phyloP scores from a whole-genome alignment of 2,888 invertebrate genomes.

The Protodeltote pygarga region DNA sequence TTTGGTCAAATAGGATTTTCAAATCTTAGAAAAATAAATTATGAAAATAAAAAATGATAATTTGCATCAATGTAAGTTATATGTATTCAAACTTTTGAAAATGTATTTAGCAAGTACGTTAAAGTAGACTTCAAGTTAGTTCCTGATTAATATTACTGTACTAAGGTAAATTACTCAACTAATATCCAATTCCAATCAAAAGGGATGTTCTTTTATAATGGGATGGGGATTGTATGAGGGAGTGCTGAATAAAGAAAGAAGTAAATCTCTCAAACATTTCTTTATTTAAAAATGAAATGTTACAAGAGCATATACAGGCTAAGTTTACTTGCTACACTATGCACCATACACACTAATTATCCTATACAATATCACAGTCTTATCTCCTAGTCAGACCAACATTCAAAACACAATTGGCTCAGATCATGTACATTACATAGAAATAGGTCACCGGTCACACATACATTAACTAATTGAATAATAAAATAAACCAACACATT shows the following conservation, averaged over 20 bases:
- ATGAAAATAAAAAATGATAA: no score
- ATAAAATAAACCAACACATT: constrained; percentile 44
- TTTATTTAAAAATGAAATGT: constrained; percentile 77
- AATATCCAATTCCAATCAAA: background rate
- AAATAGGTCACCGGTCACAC: constrained; percentile 39
- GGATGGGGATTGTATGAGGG: constrained; percentile 52
- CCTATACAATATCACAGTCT: constrained; percentile 56
- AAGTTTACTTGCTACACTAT: constrained; percentile 59
- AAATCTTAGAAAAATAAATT: no score
- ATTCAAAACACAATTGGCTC: constrained; percentile 38
- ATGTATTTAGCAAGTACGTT: no score
- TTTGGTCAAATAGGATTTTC: no score
- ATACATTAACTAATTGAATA: constrained; percentile 49
- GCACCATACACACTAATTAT: constrained; percentile 57
- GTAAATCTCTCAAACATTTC: constrained; percentile 76
- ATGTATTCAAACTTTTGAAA: no score
- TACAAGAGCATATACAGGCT: constrained; percentile 68
- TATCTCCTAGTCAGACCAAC: constrained; percentile 37
- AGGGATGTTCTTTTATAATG: constrained; percentile 19
- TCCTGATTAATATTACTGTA: no score
- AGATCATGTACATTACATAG: constrained; percentile 37
- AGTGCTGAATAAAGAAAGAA: constrained; percentile 69
- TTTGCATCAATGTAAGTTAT: no score
- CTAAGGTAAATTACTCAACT: no score
- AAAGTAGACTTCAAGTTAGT: no score